Evolutionary conservation across 2,888 invertebrate genomes (phyloP).

Genomic region (Cryptus viduatorius): DNA sequence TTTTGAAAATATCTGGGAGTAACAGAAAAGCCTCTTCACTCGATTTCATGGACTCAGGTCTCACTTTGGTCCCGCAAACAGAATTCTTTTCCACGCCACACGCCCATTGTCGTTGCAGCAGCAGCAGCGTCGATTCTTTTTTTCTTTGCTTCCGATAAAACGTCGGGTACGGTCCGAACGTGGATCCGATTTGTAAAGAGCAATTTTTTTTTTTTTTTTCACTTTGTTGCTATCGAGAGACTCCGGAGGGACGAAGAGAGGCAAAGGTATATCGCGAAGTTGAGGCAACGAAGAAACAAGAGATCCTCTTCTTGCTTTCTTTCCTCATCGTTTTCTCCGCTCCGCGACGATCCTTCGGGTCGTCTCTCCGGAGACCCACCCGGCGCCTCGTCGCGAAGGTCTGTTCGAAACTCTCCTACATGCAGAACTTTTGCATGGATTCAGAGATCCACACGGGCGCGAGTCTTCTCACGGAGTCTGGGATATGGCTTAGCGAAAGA

Average conservation of each 20-base stretch:
- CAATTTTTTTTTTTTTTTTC: constrained; percentile 32
- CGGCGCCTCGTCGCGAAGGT: constrained; percentile 27
- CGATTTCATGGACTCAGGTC: neutral
- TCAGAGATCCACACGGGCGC: neutral
- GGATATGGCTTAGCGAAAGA: constrained; percentile 10
- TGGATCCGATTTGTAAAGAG: constrained; percentile 69
- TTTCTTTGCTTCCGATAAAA: constrained; percentile 46
- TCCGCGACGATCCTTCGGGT: constrained; percentile 24
- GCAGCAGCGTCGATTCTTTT: constrained; percentile 21
- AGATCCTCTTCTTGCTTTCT: neutral
- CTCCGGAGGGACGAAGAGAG: constrained; percentile 17
- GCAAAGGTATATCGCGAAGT: constrained; percentile 25
- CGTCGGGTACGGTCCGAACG: constrained; percentile 54
- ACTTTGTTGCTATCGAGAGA: constrained; percentile 28
- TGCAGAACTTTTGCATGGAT: constrained; percentile 17
- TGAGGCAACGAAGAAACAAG: constrained; percentile 28
- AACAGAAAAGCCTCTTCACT: too few relatives aligned
- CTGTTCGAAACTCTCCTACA: constrained; percentile 14
- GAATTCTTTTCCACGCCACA: constrained; percentile 19
- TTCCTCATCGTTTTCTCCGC: neutral
- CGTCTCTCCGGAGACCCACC: constrained; percentile 26
- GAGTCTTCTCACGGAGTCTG: constrained; percentile 62
- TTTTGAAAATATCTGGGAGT: too few relatives aligned
- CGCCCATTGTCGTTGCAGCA: constrained; percentile 1
- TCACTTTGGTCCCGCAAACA: neutral